Percentiles rank a stretch among this genome's conserved stretches.
phyloP scores from a whole-genome alignment of 2,888 invertebrate species.

The Laothoe populi region DNA sequence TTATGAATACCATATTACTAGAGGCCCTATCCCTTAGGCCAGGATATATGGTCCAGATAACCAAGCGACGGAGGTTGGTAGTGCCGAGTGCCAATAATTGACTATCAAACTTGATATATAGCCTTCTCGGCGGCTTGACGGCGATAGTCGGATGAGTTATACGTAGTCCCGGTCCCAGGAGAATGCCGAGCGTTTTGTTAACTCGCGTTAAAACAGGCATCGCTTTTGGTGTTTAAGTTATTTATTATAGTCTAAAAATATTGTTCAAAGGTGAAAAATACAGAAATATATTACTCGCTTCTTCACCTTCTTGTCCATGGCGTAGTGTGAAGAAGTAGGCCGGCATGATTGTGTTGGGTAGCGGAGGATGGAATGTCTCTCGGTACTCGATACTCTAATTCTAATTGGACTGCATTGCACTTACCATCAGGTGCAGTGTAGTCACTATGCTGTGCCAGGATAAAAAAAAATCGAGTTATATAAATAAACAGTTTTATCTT shows the following conservation, averaged over 20 bases:
- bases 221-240: slow-evolving; percentile 43
- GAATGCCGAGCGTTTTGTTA: slow-evolving; percentile 65
- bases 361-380: no score
- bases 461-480: no score
- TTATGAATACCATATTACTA: slow-evolving; percentile 70
- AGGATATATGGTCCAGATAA: slow-evolving; percentile 63
- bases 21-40: slow-evolving; percentile 56
- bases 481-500: no score
- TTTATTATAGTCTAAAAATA: slow-evolving; percentile 8
- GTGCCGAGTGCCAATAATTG: slow-evolving; percentile 80
- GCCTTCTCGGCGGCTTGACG: slow-evolving; percentile 72
- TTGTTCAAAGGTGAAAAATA: no score
- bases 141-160: slow-evolving; percentile 78
- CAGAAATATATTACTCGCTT: not conserved
- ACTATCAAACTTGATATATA: slow-evolving; percentile 82
- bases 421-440: no score
- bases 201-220: slow-evolving; percentile 52
- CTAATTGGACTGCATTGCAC: no score
- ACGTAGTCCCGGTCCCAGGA: slow-evolving; percentile 57
- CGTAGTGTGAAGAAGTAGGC: no score
- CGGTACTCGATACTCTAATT: no score
- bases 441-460: no score
- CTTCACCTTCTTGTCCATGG: no score
- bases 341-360: no score
- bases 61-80: slow-evolving; percentile 68